phyloP scores from a whole-genome alignment of 2,797 vertebrate species.

The Melanotaenia parkinsoni region DNA sequence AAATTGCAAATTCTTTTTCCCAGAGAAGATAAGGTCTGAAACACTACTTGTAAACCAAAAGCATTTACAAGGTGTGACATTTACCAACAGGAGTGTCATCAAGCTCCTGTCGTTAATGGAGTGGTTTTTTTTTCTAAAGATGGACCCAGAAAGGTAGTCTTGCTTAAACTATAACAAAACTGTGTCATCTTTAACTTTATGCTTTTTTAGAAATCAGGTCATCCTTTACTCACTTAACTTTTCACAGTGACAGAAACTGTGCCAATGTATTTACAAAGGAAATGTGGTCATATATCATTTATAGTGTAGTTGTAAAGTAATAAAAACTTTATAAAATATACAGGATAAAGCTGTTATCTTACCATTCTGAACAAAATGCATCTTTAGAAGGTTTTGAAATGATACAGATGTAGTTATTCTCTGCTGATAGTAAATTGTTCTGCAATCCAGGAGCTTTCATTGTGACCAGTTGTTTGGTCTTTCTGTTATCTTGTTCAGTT shows the following conservation, averaged over 20 bases:
- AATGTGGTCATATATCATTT: background rate
- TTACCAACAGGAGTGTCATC: background rate
- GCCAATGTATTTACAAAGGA: background rate
- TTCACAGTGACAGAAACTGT: background rate
- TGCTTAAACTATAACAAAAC: background rate
- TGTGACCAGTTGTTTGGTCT: conserved; percentile 42
- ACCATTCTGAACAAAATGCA: conserved; percentile 1
- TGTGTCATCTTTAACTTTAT: conserved; percentile 2
- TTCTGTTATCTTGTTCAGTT: conserved; percentile 32
- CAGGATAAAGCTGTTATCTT: background rate
- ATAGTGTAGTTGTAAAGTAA: background rate
- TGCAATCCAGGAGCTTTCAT: conserved; percentile 23
- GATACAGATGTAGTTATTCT: conserved; percentile 28
- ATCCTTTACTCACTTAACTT: background rate
- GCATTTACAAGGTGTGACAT: background rate
- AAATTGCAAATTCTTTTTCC: too few species aligned
- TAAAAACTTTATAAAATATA: background rate
- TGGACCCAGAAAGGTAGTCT: background rate
- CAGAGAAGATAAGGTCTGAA: background rate
- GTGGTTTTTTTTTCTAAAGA: background rate
- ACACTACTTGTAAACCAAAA: background rate
- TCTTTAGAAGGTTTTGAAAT: conserved; percentile 19
- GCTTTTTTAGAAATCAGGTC: background rate
- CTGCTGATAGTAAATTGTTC: conserved; percentile 17
- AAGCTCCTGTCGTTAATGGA: background rate